Evolutionary conservation across 2,797 vertebrate genomes (phyloP).

Genomic region (Sphenopsis melanotis): DNA sequence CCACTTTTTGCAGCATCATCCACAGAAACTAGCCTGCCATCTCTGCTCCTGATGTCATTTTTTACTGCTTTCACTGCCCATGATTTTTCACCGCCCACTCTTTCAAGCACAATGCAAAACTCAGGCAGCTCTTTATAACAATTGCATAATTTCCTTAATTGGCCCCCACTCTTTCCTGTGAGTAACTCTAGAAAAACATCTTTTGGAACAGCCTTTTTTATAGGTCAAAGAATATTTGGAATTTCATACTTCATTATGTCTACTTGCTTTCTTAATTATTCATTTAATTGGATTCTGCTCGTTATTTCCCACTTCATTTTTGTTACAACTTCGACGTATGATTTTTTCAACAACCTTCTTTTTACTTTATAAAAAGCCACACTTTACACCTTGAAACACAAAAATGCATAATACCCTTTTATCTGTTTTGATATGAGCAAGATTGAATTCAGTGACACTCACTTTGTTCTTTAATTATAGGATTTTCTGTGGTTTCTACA

Average conservation of each 20-base stretch:
- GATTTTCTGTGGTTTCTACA: neutral
- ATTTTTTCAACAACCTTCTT: neutral
- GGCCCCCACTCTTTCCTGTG: neutral
- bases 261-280: neutral
- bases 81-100: neutral
- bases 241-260: neutral
- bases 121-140: fast-evolving
- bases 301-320: neutral
- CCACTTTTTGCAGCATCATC: neutral
- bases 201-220: neutral
- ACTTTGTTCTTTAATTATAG: neutral
- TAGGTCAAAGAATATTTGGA: neutral
- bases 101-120: neutral
- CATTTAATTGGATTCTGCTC: neutral
- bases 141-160: neutral
- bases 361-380: neutral
- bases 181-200: neutral
- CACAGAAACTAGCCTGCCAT: neutral
- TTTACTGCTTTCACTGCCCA: neutral
- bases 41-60: neutral
- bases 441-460: neutral
- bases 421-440: neutral
- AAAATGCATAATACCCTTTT: neutral
- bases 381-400: neutral
- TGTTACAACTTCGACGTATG: neutral